Evolutionary conservation across 2,797 vertebrate genomes (phyloP).

Genomic region (Lacerta bilineata): DNA sequence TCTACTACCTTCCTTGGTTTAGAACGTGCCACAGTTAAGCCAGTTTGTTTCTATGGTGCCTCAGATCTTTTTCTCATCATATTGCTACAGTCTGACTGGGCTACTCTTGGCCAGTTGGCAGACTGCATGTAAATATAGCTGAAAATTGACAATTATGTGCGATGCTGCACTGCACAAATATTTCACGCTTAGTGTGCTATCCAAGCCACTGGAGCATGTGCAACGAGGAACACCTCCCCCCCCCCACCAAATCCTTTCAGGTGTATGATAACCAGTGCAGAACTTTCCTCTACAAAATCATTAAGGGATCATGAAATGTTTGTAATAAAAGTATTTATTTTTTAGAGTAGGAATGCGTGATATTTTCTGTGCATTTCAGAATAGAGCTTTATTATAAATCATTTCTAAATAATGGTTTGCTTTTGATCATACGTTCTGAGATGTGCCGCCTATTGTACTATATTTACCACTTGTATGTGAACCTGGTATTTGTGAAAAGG

Average conservation of each 20-base stretch:
- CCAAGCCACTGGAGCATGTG: constrained; percentile 52
- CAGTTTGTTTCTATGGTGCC: neutral
- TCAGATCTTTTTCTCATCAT: neutral
- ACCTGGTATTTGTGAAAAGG: constrained; percentile 62
- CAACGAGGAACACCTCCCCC: constrained; percentile 39
- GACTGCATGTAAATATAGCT: constrained; percentile 63
- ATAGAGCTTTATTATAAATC: constrained; percentile 60
- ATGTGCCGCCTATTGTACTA: constrained; percentile 58
- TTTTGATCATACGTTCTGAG: constrained; percentile 66
- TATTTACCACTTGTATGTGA: constrained; percentile 62
- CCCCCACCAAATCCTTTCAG: constrained; percentile 23
- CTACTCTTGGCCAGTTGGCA: neutral
- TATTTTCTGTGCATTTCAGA: constrained; percentile 72
- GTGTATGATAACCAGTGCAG: constrained; percentile 41
- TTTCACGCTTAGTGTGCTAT: constrained; percentile 58
- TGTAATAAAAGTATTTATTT: constrained; percentile 65
- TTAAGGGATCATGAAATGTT: constrained; percentile 70
- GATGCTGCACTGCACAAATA: constrained; percentile 48
- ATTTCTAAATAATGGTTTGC: constrained; percentile 59
- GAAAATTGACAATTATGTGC: constrained; percentile 32
- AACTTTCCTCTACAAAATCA: constrained; percentile 46
- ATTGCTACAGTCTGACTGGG: neutral
- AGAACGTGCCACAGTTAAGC: neutral
- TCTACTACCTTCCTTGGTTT: neutral
- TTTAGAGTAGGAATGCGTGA: constrained; percentile 48